These are phyloP conservation scores for Masnerella sp. DNA, from an alignment of 2,888 invertebrate genomes.

Conservation along the genomic window DNA sequence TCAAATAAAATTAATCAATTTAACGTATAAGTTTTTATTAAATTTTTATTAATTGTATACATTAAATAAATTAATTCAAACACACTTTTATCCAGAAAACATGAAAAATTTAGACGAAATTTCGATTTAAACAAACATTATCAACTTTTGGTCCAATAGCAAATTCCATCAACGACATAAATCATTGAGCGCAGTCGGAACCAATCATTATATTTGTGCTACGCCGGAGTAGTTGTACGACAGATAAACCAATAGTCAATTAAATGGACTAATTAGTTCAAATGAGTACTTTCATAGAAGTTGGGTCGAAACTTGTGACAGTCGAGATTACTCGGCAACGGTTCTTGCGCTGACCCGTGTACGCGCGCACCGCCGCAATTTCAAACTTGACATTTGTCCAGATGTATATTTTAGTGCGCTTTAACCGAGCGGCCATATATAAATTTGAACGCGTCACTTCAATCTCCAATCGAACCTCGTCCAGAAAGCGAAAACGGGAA, in stretches of 20 bases:
- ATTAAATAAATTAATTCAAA: too few relatives aligned
- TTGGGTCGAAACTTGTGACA: conserved; percentile 42
- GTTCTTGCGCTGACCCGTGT: conserved; percentile 47
- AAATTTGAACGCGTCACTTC: conserved; percentile 15
- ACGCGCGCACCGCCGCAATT: conserved; percentile 34
- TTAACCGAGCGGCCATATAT: conserved; percentile 17
- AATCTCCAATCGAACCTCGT: conserved; percentile 2
- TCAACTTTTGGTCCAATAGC: background rate
- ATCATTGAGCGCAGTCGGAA: conserved; percentile 28
- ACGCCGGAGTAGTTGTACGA: conserved; percentile 32
- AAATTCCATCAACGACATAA: conserved; percentile 13
- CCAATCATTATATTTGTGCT: conserved; percentile 45
- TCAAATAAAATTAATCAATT: too few relatives aligned
- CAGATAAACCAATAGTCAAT: conserved; percentile 56
- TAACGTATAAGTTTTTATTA: too few relatives aligned
- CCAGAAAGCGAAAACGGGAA: background rate
- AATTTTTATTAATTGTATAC: too few relatives aligned
- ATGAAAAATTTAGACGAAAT: background rate
- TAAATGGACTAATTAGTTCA: conserved; percentile 57
- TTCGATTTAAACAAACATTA: background rate
- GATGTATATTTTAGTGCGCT: conserved; percentile 33
- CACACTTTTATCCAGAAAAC: background rate
- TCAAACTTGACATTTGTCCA: conserved; percentile 52
- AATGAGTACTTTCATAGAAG: conserved; percentile 54
- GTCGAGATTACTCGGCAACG: conserved; percentile 40